Conservation (phyloP, 2,113 vertebrate species). For the Cathartes aura region DNA sequence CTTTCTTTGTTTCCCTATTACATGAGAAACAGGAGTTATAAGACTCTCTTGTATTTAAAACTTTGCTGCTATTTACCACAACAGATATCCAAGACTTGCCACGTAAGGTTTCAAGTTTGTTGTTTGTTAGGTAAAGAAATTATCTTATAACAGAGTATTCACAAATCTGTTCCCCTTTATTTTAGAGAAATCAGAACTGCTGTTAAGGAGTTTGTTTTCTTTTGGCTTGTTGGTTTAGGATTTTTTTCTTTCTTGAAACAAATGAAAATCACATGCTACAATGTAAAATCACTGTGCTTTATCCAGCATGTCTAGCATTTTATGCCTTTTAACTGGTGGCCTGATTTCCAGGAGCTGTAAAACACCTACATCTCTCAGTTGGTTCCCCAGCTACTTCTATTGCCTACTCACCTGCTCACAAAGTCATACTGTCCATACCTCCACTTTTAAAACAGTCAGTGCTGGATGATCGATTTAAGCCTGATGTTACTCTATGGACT, state of each 20-base stretch:
- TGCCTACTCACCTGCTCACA: neutral
- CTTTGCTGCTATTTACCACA: neutral
- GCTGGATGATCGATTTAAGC: neutral
- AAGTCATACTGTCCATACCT: neutral
- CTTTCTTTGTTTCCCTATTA: neutral
- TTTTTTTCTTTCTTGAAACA: neutral
- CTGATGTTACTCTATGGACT: neutral
- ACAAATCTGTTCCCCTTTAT: neutral
- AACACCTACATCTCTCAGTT: neutral
- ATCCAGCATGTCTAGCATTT: neutral
- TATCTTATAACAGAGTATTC: neutral
- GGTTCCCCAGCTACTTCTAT: neutral
- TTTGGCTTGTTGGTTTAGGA: neutral
- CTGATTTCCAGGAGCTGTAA: neutral
- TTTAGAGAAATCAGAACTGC: neutral
- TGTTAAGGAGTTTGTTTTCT: neutral
- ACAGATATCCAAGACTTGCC: neutral
- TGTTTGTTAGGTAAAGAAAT: neutral
- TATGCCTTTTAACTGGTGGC: neutral
- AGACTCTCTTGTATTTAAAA: neutral
- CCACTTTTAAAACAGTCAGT: neutral
- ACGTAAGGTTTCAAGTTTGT: neutral
- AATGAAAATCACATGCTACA: neutral
- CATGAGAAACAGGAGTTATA: neutral
- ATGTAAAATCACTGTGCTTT: neutral